Evolutionary conservation across 2,113 vertebrate species (phyloP), one percentile per base, ranked within the genome.

Genomic region (Odocoileus hemionus): DNA sequence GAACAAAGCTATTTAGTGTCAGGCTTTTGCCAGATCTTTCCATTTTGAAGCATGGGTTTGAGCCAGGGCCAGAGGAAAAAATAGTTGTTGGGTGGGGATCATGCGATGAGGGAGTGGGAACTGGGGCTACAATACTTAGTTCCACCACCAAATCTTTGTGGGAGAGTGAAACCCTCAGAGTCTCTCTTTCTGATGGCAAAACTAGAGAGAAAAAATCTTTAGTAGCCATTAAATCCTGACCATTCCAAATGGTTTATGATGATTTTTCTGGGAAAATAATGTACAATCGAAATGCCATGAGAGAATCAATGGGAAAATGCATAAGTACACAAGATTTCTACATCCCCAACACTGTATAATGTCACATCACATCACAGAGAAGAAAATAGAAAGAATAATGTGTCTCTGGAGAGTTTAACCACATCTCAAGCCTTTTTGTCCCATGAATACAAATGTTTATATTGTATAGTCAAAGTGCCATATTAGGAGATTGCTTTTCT

Each of bases 321-420:
- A 1, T 33, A 54, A 94, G 30, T 89, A 93, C 39, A 74, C 47
- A 60, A 74, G 33, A 74, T n/a, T 86, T 8, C 23, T 43, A 33
- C 5, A 55, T 93, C 90, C 47, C 54, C 57, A 86, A 70, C 47
- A 80, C 89, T 74, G 45, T 64, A 13, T 94, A 93, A 94, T 92
- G 78, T 79, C 94, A 84, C n/a, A 79, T 94, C 92, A 87, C 76
- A 97, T 94, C 67, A 74, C 47, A 39, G 91, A 95, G 94, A 94
- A 96, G 83, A 92, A 98, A 98, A 98, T 86, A 95, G 97, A 96
- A 94, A 96, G 84, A 95, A 96, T 95, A 96, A 97, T 97, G 78
- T 92, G 92, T 91, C 98, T 94, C 97, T 86, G 43, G 94, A 92
- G 97, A 88, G 57, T 60, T 86, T 91, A 88, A 86, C 33, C 85